Base-by-base conservation (phyloP, 1,140 invertebrate species). In the Drosophila novamexicana region DNA sequence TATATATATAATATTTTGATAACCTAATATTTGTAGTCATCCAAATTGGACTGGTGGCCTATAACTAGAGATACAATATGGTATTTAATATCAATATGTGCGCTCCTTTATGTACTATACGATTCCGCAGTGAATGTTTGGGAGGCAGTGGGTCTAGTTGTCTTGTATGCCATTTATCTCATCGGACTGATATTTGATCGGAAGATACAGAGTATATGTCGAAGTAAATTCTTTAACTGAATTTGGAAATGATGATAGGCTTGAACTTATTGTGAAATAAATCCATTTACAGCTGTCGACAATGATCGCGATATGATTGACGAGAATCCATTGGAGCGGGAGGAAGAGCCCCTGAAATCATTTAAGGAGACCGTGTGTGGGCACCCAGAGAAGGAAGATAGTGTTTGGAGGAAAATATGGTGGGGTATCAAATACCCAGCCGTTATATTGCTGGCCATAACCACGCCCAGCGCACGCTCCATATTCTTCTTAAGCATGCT, bases 61-160 rank as follows among this genome's bases (percentile, higher is more conserved):
- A 94, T 98, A 14, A 96, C 96, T 10, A 94, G 98, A 75, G 97
- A 98, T 93, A 97, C 96, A 79, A 78, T 97, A 5, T 96, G 97
- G 82, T 98, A 98, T 90, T 95, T 79, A 1, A 0, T 74, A 14
- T 42, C 82, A 9, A 68, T 86, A n/a, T 0, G 16, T 0, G 0
- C n/a, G 2, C 67, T 86, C 0, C 54, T 54, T 0, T 6, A 1
- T 4, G 32, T 61, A 0, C n/a, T 86, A 0, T 57, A 16, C 34
- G 79, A 86, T 8, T 39, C 62, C 0, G 0, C 8, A 0, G 34
- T 86, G 1, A 0, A 0, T 0, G n/a, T 71, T 12, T 57, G 44
- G 10, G 82, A 86, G 36, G 16, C 65, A 6, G 36, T 16, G 0
- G 1, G 0, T 0, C 3, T n/a, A 7, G 7, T 8, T 0, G 71